phyloP scores from a whole-genome alignment of 2,888 invertebrate species.

The Andricus curvator region DNA sequence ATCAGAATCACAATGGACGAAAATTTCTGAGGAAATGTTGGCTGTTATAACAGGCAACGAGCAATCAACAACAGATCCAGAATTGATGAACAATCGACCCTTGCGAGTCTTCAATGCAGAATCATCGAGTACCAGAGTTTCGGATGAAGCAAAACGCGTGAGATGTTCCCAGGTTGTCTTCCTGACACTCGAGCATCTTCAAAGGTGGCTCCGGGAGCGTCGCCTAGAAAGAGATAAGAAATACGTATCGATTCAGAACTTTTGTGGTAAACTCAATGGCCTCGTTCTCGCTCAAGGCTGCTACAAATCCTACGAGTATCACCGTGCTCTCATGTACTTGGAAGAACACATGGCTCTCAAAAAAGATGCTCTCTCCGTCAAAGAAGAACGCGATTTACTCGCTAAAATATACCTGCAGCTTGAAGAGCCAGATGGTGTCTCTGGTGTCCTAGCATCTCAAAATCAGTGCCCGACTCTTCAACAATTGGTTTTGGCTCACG shows the following conservation, averaged over 20 bases:
- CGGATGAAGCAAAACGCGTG: conserved; percentile 73
- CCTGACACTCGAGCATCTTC: conserved; percentile 86
- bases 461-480: conserved; percentile 88
- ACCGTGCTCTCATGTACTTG: conserved; percentile 87
- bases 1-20: conserved; percentile 73
- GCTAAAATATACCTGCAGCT: conserved; percentile 90
- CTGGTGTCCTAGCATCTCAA: conserved; percentile 87
- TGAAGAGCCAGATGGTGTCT: conserved; percentile 94
- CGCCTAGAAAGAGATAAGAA: conserved; percentile 62
- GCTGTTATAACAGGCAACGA: conserved; percentile 79
- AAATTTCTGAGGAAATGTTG: conserved; percentile 81
- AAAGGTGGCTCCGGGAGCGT: conserved; percentile 84
- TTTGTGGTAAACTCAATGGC: conserved; percentile 81
- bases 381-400: conserved; percentile 70
- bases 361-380: conserved; percentile 71
- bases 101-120: conserved; percentile 61
- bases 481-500: conserved; percentile 91
- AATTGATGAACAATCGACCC: conserved; percentile 68
- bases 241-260: conserved; percentile 68
- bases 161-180: conserved; percentile 81
- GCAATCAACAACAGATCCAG: conserved; percentile 64
- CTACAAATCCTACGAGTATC: conserved; percentile 87
- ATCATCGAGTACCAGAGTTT: conserved; percentile 64
- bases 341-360: conserved; percentile 84
- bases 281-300: conserved; percentile 86